Conservation (phyloP, 92 coral and sea anemone species). For the Parazoanthus atlanticus region DNA sequence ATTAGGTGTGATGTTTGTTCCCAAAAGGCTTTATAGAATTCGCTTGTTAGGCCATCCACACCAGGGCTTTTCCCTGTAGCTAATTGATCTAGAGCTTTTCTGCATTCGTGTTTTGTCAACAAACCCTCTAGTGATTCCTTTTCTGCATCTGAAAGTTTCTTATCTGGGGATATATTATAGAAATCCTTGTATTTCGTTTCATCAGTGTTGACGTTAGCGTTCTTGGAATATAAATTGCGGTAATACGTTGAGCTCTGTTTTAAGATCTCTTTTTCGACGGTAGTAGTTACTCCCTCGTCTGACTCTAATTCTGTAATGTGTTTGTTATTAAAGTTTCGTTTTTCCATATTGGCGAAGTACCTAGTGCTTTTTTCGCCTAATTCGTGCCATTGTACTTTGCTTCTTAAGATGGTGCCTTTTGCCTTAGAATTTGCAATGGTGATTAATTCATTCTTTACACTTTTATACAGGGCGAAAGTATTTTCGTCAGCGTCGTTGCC, state of each 20-base stretch:
- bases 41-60: neutral
- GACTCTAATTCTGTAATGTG: neutral
- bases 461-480: neutral
- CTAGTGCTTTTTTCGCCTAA: neutral
- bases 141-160: neutral
- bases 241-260: neutral
- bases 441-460: neutral
- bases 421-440: neutral
- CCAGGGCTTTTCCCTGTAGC: neutral
- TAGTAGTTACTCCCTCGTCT: neutral
- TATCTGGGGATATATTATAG: neutral
- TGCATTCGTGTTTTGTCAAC: neutral
- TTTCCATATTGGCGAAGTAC: neutral
- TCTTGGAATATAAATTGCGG: neutral
- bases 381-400: neutral
- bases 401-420: neutral
- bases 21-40: neutral
- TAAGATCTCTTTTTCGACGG: neutral
- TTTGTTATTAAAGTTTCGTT: neutral
- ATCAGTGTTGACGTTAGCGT: neutral
- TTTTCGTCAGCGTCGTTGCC: neutral
- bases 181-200: neutral
- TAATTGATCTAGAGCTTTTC: neutral
- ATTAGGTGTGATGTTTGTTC: neutral
- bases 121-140: neutral